Percentiles rank a stretch among this genome's conserved stretches.
Conservation (phyloP, 1,140 invertebrate species). For the Hesperophylax magnus region DNA sequence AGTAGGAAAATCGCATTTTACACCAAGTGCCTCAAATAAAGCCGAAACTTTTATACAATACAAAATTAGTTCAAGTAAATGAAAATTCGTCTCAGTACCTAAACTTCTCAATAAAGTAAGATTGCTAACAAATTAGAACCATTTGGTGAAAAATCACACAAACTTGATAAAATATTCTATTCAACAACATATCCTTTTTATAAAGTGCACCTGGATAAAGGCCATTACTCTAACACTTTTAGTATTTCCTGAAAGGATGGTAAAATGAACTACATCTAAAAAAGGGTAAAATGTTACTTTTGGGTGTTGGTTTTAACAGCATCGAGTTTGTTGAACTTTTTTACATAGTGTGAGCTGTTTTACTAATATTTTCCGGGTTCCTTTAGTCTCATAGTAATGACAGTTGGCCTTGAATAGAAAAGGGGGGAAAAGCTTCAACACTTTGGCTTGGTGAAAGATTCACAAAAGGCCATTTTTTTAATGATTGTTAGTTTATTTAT, state of each 20-base stretch:
- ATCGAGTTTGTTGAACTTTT: too few species aligned
- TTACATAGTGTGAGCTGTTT: too few species aligned
- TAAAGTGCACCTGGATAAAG: not conserved
- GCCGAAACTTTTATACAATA: too few species aligned
- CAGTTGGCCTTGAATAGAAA: constrained; percentile 54
- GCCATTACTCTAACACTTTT: not conserved
- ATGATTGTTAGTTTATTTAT: not conserved
- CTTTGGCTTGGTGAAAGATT: constrained; percentile 41
- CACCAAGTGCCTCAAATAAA: not conserved
- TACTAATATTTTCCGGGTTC: not conserved
- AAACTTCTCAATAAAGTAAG: not conserved
- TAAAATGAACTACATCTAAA: too few species aligned
- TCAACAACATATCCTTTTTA: not conserved
- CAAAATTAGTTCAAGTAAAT: constrained; percentile 11
- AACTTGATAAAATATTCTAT: too few species aligned
- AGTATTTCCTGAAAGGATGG: too few species aligned
- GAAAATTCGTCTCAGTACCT: not conserved
- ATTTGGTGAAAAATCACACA: too few species aligned
- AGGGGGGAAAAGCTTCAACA: constrained; percentile 41
- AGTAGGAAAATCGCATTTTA: not conserved
- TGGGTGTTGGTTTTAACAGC: too few species aligned
- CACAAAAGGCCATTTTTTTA: constrained; percentile 17
- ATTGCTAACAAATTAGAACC: too few species aligned
- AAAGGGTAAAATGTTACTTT: too few species aligned
- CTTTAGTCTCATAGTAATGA: constrained; percentile 54